Evolutionary conservation across 2,888 invertebrate species (phyloP).

Genomic region (Nomada ferruginata): DNA sequence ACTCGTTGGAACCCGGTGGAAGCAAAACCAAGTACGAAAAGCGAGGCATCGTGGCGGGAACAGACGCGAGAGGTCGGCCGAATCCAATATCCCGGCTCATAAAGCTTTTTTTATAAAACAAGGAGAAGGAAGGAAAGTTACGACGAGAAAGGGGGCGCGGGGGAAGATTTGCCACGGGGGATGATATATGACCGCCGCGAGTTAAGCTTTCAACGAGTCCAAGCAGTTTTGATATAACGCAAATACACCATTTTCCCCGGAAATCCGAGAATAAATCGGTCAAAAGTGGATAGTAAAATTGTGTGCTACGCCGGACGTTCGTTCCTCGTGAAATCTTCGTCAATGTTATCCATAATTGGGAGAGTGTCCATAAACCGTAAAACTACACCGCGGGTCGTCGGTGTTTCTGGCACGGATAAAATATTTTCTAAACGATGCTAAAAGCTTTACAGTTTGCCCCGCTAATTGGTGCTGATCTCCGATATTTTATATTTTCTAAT

Average conservation of each 20-base stretch:
- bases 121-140: conserved; percentile 66
- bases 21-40: neutral
- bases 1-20: conserved; percentile 13
- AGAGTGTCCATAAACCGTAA: neutral
- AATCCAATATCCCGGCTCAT: conserved; percentile 71
- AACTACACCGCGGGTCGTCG: neutral
- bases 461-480: too few species aligned
- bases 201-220: conserved; percentile 74
- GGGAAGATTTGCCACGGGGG: conserved; percentile 30
- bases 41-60: neutral
- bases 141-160: conserved; percentile 11
- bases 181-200: conserved; percentile 76
- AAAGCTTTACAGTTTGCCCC: neutral
- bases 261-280: conserved; percentile 56
- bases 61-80: conserved; percentile 36
- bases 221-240: conserved; percentile 55
- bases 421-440: neutral
- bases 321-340: conserved; percentile 6
- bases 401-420: neutral
- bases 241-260: conserved; percentile 58
- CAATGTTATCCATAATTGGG: conserved; percentile 5
- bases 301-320: conserved; percentile 9
- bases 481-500: too few species aligned
- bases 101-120: conserved; percentile 64
- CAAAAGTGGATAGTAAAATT: conserved; percentile 20